A percentile compares a stretch with the other conserved stretches of the same genome.
Evolutionary conservation across 2,113 vertebrate genomes (phyloP).

Genomic region (Lepus americanus): DNA sequence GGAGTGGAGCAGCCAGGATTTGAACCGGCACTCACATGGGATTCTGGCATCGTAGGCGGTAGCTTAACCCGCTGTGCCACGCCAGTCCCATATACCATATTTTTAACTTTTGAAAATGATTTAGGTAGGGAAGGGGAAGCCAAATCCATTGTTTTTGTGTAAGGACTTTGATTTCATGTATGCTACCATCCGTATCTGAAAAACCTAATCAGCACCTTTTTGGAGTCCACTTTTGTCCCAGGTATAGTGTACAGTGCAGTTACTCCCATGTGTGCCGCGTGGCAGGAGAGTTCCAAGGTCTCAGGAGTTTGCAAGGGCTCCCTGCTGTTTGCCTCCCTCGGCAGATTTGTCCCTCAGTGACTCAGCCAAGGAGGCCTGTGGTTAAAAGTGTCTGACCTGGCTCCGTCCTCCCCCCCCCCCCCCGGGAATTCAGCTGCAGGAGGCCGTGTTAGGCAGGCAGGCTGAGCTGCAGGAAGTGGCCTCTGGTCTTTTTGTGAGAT

Average conservation of each 20-base stretch:
- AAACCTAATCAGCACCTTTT: conserved; percentile 21
- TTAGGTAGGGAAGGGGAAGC: background rate
- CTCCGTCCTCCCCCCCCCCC: background rate
- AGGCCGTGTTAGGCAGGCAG: too few relatives aligned
- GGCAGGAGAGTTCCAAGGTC: background rate
- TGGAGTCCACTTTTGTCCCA: background rate
- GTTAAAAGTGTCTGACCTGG: background rate
- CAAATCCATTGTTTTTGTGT: background rate
- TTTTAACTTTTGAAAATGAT: background rate
- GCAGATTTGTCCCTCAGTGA: background rate
- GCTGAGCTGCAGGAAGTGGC: background rate
- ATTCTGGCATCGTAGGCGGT: too few relatives aligned
- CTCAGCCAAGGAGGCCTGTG: background rate
- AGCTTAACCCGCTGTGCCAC: too few relatives aligned
- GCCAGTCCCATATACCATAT: too few relatives aligned
- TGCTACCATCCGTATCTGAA: background rate
- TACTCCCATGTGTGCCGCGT: background rate
- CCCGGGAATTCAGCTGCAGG: too few relatives aligned
- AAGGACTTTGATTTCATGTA: conserved; percentile 18
- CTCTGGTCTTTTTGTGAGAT: background rate
- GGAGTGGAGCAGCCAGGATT: too few relatives aligned
- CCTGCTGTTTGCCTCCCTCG: conserved; percentile 15
- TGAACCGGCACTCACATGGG: too few relatives aligned
- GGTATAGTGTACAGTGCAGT: background rate
- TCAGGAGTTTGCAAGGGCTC: conserved; percentile 2